Conservation (phyloP, 2,888 invertebrate species). For the Drosophila merina region DNA sequence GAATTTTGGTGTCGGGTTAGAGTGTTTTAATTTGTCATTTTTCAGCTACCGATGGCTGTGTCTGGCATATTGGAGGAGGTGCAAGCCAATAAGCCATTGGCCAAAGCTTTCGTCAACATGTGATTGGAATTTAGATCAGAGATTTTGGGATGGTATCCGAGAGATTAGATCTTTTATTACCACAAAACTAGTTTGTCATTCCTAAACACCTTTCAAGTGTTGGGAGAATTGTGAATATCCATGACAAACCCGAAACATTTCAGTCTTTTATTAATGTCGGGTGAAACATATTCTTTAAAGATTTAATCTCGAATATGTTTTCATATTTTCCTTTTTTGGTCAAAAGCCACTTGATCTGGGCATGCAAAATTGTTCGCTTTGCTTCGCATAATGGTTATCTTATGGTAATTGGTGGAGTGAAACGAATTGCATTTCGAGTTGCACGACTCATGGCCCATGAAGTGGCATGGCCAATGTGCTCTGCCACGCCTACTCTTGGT, state of each 20-base stretch:
- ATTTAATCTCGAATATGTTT: background rate
- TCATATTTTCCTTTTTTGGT: background rate
- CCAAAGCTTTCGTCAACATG: constrained; percentile 5
- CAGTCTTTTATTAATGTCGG: background rate
- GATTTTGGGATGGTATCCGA: background rate
- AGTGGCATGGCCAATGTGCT: constrained; percentile 36
- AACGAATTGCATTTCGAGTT: constrained; percentile 42
- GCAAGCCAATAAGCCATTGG: constrained; percentile 16
- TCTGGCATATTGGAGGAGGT: constrained; percentile 32
- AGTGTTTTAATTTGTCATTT: constrained; percentile 38
- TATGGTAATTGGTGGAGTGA: constrained; percentile 38
- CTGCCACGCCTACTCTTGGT: constrained; percentile 30
- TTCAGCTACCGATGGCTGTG: constrained; percentile 7
- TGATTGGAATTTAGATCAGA: constrained; percentile 10
- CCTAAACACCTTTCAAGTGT: background rate
- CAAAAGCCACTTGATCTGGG: constrained; percentile 27
- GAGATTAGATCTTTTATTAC: background rate
- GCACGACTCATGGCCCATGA: constrained; percentile 38
- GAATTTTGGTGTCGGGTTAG: constrained; percentile 46
- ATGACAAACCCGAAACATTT: background rate
- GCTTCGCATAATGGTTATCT: constrained; percentile 37
- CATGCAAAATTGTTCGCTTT: constrained; percentile 29
- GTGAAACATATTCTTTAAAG: background rate
- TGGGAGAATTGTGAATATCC: background rate
- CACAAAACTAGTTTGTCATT: background rate